Evolutionary conservation across 2,797 vertebrate species (phyloP).

Genomic region (Pangasius macronema): DNA sequence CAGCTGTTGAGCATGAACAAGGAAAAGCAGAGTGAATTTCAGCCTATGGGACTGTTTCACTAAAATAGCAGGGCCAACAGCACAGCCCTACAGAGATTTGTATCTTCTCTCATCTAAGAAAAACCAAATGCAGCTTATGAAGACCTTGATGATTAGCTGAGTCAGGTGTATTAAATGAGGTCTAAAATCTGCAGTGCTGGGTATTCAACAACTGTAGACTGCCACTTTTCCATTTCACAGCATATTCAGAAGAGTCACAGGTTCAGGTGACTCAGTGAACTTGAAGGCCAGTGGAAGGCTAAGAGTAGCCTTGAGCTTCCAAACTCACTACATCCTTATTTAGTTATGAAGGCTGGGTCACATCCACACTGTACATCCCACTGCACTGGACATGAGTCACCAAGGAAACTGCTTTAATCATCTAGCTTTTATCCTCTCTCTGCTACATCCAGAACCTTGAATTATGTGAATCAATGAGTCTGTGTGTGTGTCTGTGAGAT

Average conservation of each 20-base stretch:
- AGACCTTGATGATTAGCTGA: slow-evolving; percentile 19
- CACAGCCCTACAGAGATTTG: not conserved
- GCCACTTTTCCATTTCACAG: slow-evolving; percentile 9
- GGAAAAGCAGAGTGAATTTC: not conserved
- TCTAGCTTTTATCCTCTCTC: slow-evolving; percentile 38
- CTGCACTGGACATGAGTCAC: slow-evolving; percentile 33
- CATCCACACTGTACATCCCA: slow-evolving; percentile 23
- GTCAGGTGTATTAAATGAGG: not conserved
- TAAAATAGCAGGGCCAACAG: not conserved
- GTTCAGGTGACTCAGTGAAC: slow-evolving; percentile 2
- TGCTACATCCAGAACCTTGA: not conserved
- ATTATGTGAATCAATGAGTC: slow-evolving; percentile 25
- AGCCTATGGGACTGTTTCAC: not conserved
- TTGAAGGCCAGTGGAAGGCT: not conserved
- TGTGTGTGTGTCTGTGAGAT: slow-evolving; percentile 5
- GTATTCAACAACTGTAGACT: not conserved
- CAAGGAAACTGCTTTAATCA: slow-evolving; percentile 37
- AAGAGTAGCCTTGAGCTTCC: not conserved
- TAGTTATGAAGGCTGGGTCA: not conserved
- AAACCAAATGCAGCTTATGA: not conserved
- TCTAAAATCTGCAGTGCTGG: slow-evolving; percentile 8
- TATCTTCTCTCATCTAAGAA: not conserved
- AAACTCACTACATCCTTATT: slow-evolving; percentile 2
- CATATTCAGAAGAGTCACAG: slow-evolving; percentile 1
- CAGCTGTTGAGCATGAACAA: not conserved